phyloP scores from a whole-genome alignment of 2,113 vertebrate species.

The Cephalopterus ornatus region DNA sequence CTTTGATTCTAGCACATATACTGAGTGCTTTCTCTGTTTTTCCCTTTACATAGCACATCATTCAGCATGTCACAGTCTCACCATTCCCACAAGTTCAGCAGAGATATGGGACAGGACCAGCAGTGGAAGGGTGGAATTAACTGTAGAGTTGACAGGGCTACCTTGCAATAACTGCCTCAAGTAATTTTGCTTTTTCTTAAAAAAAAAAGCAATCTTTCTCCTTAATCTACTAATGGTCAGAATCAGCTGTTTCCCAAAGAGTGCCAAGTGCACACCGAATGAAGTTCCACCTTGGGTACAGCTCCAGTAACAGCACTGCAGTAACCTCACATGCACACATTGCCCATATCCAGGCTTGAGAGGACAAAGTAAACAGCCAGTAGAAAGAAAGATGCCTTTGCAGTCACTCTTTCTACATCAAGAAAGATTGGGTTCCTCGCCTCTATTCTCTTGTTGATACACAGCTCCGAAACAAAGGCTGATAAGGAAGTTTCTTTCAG shows the following conservation, averaged over 20 bases:
- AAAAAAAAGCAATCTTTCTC: background rate
- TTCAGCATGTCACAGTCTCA: conserved; percentile 45
- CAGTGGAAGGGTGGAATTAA: background rate
- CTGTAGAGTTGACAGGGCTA: background rate
- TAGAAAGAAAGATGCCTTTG: conserved; percentile 12
- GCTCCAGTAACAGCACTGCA: background rate
- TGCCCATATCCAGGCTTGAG: background rate
- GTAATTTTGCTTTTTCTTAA: background rate
- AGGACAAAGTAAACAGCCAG: background rate
- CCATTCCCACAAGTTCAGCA: conserved; percentile 11
- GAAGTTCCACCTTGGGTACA: background rate
- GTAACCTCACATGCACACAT: background rate
- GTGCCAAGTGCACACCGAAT: background rate
- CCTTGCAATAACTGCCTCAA: conserved; percentile 5
- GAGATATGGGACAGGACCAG: conserved; percentile 14
- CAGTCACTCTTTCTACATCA: background rate
- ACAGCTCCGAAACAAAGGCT: conserved; percentile 16
- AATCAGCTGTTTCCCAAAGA: conserved; percentile 18
- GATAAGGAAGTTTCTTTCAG: background rate
- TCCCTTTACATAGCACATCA: conserved; percentile 10
- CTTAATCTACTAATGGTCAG: background rate
- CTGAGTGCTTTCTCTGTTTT: background rate
- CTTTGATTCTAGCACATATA: background rate
- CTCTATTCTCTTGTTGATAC: background rate
- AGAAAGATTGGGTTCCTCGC: background rate